Percentiles rank a stretch among this genome's conserved stretches.
phyloP scores from a whole-genome alignment of 2,113 vertebrate species.

The Clupea harengus region DNA sequence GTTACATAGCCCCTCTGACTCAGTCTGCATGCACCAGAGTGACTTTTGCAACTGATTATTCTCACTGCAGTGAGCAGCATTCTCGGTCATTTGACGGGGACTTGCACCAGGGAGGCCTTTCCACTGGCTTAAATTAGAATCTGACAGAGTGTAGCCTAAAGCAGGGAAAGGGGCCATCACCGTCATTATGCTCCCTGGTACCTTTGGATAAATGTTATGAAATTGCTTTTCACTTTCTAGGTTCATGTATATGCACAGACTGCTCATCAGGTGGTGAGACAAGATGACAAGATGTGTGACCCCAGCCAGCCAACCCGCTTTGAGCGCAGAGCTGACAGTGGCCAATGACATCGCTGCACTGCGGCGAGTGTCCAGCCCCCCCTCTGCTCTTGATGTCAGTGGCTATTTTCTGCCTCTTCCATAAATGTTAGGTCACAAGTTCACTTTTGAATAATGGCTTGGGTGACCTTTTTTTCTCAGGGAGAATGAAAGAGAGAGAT shows the following conservation, averaged over 20 bases:
- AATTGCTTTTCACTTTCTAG: background rate
- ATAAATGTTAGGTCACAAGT: slow-evolving; percentile 75
- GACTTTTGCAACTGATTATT: background rate
- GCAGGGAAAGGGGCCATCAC: background rate
- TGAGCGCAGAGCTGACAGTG: background rate
- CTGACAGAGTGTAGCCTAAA: background rate
- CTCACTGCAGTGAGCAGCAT: background rate
- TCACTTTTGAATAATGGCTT: slow-evolving; percentile 72
- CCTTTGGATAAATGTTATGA: background rate
- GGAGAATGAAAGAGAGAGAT: slow-evolving; percentile 53
- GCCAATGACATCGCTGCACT: background rate
- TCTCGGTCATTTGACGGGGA: background rate
- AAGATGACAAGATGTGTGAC: background rate
- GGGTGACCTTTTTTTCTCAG: slow-evolving; percentile 71
- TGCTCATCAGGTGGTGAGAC: background rate
- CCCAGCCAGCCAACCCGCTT: background rate
- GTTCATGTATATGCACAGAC: background rate
- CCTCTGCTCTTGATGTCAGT: slow-evolving; percentile 47
- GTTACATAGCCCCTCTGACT: background rate
- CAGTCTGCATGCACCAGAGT: background rate
- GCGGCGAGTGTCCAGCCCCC: slow-evolving; percentile 40
- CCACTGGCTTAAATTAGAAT: background rate
- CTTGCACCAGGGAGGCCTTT: background rate
- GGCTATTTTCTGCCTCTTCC: slow-evolving; percentile 64
- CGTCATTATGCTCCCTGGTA: background rate